These are phyloP conservation scores for Gobius niger DNA, from an alignment of 2,113 vertebrate genomes.

Conservation along the genomic window DNA sequence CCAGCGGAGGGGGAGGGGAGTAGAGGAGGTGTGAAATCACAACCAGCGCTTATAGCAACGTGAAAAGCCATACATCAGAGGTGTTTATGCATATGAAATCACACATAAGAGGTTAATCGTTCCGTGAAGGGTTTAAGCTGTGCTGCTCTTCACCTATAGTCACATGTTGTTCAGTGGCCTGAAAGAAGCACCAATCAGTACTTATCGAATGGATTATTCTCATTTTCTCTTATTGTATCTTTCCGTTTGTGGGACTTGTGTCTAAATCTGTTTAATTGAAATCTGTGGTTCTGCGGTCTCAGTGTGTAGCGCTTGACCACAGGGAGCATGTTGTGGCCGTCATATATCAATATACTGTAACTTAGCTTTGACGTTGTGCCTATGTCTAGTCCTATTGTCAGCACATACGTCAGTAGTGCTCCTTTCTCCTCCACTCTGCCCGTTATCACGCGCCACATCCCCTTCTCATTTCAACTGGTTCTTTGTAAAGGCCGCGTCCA, in stretches of 20 bases:
- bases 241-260: background rate
- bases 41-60: conserved; percentile 37
- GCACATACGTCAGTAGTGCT: background rate
- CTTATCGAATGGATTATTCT: conserved; percentile 10
- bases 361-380: conserved; percentile 3
- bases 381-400: conserved; percentile 15
- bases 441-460: conserved; percentile 4
- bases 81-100: conserved; percentile 41
- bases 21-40: conserved; percentile 49
- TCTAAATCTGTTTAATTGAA: background rate
- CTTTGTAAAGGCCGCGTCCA: conserved; percentile 43
- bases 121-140: conserved; percentile 23
- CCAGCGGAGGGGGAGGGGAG: conserved; percentile 25
- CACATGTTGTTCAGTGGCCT: conserved; percentile 27
- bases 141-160: conserved; percentile 13
- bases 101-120: conserved; percentile 41
- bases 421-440: conserved; percentile 15
- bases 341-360: background rate
- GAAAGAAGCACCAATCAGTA: conserved; percentile 27
- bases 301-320: background rate
- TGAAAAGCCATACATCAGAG: conserved; percentile 44
- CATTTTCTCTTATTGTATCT: background rate
- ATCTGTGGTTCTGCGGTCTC: background rate
- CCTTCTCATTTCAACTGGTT: conserved; percentile 36
- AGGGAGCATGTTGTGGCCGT: background rate